These are phyloP conservation scores for Microchrysa polita DNA, from an alignment of 2,888 invertebrate genomes.

Conservation along the genomic window DNA sequence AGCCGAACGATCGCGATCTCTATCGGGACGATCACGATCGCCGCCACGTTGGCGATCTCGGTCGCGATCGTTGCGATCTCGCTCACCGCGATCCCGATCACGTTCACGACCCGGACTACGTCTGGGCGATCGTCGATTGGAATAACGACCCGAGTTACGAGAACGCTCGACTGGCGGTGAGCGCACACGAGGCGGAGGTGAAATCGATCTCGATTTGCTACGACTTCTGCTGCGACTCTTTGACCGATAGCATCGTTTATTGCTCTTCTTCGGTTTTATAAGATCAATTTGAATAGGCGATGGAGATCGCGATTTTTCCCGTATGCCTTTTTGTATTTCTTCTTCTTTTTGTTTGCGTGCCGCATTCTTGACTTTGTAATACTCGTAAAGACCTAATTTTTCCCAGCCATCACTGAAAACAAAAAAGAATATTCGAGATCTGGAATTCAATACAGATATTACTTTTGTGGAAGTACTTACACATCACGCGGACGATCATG, in stretches of 20 bases:
- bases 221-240: constrained; percentile 67
- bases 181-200: constrained; percentile 60
- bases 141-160: constrained; percentile 55
- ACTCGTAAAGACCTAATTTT: constrained; percentile 95
- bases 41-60: constrained; percentile 26
- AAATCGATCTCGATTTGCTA: constrained; percentile 64
- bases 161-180: constrained; percentile 58
- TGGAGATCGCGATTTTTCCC: constrained; percentile 80
- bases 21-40: constrained; percentile 56
- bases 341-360: constrained; percentile 90
- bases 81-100: constrained; percentile 62
- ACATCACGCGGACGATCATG: constrained; percentile 95
- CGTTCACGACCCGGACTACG: constrained; percentile 64
- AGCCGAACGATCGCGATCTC: constrained; percentile 66
- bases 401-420: constrained; percentile 93
- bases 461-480: constrained; percentile 64
- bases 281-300: constrained; percentile 79
- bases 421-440: not conserved
- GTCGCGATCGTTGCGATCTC: constrained; percentile 56
- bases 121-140: constrained; percentile 63
- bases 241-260: constrained; percentile 73
- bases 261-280: constrained; percentile 67
- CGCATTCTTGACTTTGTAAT: constrained; percentile 94
- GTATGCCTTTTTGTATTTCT: constrained; percentile 75
- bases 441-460: constrained; percentile 11